Base-by-base conservation (phyloP, 2,113 vertebrate species). In the Thymallus thymallus region DNA sequence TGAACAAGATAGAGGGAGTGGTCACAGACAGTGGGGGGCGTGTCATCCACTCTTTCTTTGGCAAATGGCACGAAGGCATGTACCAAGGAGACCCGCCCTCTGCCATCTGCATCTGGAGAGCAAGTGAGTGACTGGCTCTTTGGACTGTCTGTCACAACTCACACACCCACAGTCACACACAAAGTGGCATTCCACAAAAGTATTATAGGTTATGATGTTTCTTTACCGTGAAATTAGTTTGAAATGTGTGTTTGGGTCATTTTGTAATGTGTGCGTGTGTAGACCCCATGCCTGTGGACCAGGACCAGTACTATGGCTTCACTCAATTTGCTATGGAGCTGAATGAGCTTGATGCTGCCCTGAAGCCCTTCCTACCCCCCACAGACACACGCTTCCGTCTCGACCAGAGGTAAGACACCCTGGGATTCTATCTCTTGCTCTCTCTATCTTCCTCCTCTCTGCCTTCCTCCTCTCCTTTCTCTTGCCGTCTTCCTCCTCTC, bases 311-410 rank as follows among this genome's bases (percentile, higher is more conserved):
- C 90, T 99, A 96, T 13, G 96, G 97, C 83, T 99, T 99, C 90
- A 98, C 97, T 29, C 94, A 94, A 45, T 97, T 97, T 91, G 96
- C 97, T 1, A 86, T 99, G 79, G 96, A 96, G 86, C 87, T 99
- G 85, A 99, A 99, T 87, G 98, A 99, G 84, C 81, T 99, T 86
- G 94, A 94, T 4, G 77, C 90, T 1, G 87, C 85, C 6, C 89
- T 89, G 32, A 94, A 85, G 83, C 80, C 92, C 64, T 82, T 95
- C 66, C 94, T 99, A 26, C 96, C 97, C 80, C 88, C 93, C 18
- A 96, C 95, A 26, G 98, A 99, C 81, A 97, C 96, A n/a, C 95
- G 98, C 74, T 94, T 98, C 85, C 94, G 98, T 80, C 95, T 94
- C 20, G 98, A 99, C 91, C 98, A 99, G 94, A 98, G 97, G 98